A percentile compares a stretch with the other conserved stretches of the same genome.
Evolutionary conservation across 2,113 vertebrate genomes (phyloP).

Genomic region (Aplodontia rufa): DNA sequence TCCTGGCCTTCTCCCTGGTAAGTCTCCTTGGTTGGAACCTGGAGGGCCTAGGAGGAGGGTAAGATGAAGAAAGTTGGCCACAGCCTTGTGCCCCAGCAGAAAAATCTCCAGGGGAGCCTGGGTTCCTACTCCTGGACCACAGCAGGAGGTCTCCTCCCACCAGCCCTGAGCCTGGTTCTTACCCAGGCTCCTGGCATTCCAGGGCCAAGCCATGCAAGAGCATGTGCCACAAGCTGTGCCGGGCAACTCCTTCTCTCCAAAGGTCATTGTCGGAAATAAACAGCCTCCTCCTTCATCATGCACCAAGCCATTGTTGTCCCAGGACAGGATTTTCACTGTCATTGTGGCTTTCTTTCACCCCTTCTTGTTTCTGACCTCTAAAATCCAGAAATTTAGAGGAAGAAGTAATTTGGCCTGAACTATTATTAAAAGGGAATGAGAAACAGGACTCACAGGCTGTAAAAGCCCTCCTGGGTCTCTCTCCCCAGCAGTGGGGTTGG

Average conservation of each 20-base stretch:
- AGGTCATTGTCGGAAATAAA: slow-evolving; percentile 76
- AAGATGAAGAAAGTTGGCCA: not conserved
- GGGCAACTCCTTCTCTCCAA: not conserved
- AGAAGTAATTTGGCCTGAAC: slow-evolving; percentile 81
- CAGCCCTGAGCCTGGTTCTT: not conserved
- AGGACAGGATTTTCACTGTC: slow-evolving; percentile 62
- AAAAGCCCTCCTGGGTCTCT: slow-evolving; percentile 82
- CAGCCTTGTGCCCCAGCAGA: not conserved
- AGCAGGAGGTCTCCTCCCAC: not conserved
- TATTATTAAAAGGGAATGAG: slow-evolving; percentile 83
- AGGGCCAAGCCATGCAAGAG: not conserved
- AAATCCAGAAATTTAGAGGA: slow-evolving; percentile 78
- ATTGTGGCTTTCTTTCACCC: not conserved
- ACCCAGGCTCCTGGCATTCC: slow-evolving; percentile 55
- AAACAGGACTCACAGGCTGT: slow-evolving; percentile 79
- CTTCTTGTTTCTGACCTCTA: slow-evolving; percentile 58
- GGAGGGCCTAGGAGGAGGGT: too few species aligned
- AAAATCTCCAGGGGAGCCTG: not conserved
- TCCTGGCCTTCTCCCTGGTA: not conserved
- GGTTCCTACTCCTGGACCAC: not conserved
- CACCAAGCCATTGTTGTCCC: slow-evolving; percentile 53
- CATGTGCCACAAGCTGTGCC: accelerated
- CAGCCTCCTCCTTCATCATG: slow-evolving; percentile 65
- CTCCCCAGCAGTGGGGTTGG: slow-evolving; percentile 65
- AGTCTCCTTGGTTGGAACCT: not conserved